Conservation (phyloP, 2,113 vertebrate species). For the Neodon shergylaensis region DNA sequence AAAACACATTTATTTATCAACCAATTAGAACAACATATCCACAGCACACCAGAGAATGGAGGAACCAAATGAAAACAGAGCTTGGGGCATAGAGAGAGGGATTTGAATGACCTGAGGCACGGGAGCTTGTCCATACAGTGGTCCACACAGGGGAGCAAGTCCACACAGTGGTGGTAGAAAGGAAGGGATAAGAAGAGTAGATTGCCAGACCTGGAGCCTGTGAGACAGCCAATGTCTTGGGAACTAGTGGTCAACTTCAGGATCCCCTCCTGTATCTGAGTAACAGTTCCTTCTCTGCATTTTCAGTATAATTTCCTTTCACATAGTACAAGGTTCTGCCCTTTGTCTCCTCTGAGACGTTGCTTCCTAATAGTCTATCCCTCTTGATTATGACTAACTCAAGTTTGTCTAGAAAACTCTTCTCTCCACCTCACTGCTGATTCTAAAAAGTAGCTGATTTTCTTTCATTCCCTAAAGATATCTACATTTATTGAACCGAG, state of each 20-base stretch:
- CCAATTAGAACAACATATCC: too few relatives aligned
- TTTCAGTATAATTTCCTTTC: background rate
- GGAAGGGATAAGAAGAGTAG: background rate
- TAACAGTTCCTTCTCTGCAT: background rate
- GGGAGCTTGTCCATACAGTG: background rate
- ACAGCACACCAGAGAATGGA: too few relatives aligned
- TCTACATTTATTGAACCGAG: constrained; percentile 11
- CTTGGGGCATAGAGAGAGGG: background rate
- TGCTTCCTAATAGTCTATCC: background rate
- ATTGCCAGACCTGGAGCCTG: background rate
- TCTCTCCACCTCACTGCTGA: background rate
- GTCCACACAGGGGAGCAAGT: background rate
- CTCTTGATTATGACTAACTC: background rate
- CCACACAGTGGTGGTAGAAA: background rate
- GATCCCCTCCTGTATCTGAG: background rate
- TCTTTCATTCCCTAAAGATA: constrained; percentile 10
- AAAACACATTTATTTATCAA: too few relatives aligned
- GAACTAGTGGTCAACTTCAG: background rate
- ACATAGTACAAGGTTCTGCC: background rate
- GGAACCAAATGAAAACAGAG: background rate
- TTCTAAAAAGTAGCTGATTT: background rate
- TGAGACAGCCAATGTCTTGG: background rate
- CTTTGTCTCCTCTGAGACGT: background rate
- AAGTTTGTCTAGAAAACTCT: background rate
- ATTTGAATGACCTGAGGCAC: background rate